phyloP scores from a whole-genome alignment of 2,797 vertebrate species.

The Alfaro cultratus region DNA sequence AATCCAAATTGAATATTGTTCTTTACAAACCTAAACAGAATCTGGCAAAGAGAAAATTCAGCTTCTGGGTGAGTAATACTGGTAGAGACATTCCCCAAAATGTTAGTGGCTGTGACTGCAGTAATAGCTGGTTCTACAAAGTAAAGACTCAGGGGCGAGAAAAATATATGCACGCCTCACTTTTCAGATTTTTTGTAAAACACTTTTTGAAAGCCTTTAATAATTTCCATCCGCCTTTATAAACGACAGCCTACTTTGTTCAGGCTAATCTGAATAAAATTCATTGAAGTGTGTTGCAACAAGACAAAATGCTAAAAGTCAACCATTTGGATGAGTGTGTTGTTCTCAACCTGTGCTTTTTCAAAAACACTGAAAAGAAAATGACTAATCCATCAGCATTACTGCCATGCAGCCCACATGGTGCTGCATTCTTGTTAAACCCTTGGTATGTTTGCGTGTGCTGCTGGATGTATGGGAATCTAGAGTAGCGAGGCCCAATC shows the following conservation, averaged over 20 bases:
- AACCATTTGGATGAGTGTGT: constrained; percentile 2
- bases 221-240: background rate
- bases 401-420: constrained; percentile 23
- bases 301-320: background rate
- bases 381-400: constrained; percentile 35
- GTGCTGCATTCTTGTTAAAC: constrained; percentile 13
- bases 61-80: background rate
- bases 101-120: background rate
- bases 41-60: background rate
- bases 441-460: background rate
- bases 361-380: constrained; percentile 60
- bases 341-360: constrained; percentile 52
- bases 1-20: background rate
- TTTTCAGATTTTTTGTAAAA: background rate
- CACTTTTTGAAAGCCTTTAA: background rate
- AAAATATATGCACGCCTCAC: background rate
- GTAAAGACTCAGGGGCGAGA: background rate
- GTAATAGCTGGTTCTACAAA: background rate
- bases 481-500: constrained; percentile 1
- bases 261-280: background rate
- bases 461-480: background rate
- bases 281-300: background rate
- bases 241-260: background rate
- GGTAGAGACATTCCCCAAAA: background rate
- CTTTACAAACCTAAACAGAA: background rate